Evolutionary conservation across 2,888 invertebrate species (phyloP).

Genomic region (Tipula lateralis): DNA sequence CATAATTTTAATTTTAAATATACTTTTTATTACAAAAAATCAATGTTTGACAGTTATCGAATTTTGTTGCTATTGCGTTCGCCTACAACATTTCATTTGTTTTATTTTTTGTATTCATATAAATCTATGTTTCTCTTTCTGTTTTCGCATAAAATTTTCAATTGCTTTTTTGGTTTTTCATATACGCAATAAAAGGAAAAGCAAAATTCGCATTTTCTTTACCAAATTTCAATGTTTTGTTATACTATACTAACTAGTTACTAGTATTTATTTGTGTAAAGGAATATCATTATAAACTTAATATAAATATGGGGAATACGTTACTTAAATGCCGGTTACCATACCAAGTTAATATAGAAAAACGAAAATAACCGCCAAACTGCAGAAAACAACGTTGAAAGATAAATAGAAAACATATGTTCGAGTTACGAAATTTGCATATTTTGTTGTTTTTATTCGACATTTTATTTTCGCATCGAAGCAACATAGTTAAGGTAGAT

Average conservation of each 20-base stretch:
- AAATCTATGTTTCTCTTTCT: constrained; percentile 4
- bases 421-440: background rate
- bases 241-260: background rate
- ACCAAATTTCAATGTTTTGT: background rate
- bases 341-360: background rate
- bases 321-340: background rate
- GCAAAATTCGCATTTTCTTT: background rate
- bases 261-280: background rate
- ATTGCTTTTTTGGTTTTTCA: background rate
- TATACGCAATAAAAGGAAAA: background rate
- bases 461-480: background rate
- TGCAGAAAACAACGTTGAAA: background rate
- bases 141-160: background rate
- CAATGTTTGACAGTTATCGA: constrained; percentile 5
- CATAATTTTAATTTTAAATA: background rate
- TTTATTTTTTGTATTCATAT: background rate
- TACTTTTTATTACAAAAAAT: background rate
- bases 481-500: background rate
- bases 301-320: background rate
- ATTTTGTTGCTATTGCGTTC: background rate
- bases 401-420: constrained; percentile 11
- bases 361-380: background rate
- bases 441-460: background rate
- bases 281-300: background rate
- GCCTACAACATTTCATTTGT: background rate